Evolutionary conservation across 2,888 invertebrate genomes (phyloP), one percentile per base, ranked within the genome.

Genomic region (Caenorhabditis sinica): DNA sequence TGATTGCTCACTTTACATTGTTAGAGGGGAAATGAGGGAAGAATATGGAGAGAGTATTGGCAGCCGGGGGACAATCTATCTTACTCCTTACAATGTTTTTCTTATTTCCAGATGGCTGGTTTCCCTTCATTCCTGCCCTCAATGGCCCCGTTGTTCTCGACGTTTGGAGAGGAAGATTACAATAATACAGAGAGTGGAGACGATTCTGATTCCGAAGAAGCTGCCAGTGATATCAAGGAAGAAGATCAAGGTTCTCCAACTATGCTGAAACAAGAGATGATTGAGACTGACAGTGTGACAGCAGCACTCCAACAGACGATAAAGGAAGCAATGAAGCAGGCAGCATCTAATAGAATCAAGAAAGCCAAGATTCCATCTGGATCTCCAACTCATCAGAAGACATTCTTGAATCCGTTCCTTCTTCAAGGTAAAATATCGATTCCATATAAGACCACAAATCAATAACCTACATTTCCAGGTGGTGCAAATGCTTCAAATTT

Each of bases 321-420:
- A 51, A 90, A 91, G 68, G 92, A 92, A 36, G 91, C 91, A 11
- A 82, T 92, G 58, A 86, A 85, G 60, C 88, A 85, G 20, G 91
- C 92, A 8, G 88, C 90, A 6, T 82, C 79, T 25, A 89, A 89
- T 60, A 80, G 90, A 76, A 51, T 82, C 66, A 88, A 87, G 23
- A 86, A 85, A 66, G 79, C 83, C 2, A 80, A 72, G 51, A 45
- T 73, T 60, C 33, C 53, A 30, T 61, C 58, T 20, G 66, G 74
- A 8, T 23, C 69, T 25, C 23, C 69, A 40, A 56, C 11, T 11
- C 56, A 56, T 53, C 40, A 56, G 25, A 76, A 74, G 25, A 65
- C 85, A 4, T 87, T 88, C 49, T 71, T 87, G 23, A 86, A 86
- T 56, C 88, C 89, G 4, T 89, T 88, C 76, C 72, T 89, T 9